Evolutionary conservation across 2,888 invertebrate genomes (phyloP), one percentile per base, ranked within the genome.

Genomic region (Torymus aiolomorphi): DNA sequence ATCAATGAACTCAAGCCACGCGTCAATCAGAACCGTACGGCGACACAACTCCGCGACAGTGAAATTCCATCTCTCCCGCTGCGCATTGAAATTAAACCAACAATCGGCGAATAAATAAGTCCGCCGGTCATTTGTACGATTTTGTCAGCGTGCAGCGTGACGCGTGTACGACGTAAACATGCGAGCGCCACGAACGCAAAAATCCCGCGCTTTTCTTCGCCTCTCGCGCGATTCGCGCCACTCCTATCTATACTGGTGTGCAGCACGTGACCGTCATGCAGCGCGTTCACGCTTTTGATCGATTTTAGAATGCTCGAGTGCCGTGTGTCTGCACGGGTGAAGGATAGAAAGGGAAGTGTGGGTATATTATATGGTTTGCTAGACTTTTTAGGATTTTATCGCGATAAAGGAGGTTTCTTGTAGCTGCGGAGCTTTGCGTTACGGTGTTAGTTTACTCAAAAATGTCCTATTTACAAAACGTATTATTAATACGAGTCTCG

Each of bases 81-180:
- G 13, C 16, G 24, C 52, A 31, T 31, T 3, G 31, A 31, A 31
- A 31, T 31, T 51, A 24, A 62, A 63, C 51, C 65, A 16, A 49
- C 65, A 65, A 65, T 65, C 65, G 51, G 1, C 18, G 13, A 51
- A 65, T 49, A 65, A 65, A 65, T 65, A 14, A 16, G 66, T 75
- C 74, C 24, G 31, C 12, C 18, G 11, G 14, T 42, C 75, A 75
- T 75, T 75, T 66, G 75, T 66, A 59, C 75, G 49, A 74, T 65
- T 61, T 49, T 59, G 54, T 63, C 63, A 42, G 16, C 62, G 51
- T 4, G 12, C 20, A 59, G 3, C 31, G 20, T 20, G 8, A 31
- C 31, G 31, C 31, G 8, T 31, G 4, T 31, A 8, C 16, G 18
- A 16, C 18, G 12, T 59, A 59, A 59, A 16, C n/a, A 59, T 18